phyloP scores from a whole-genome alignment of 2,888 invertebrate species.

The Linnaemya tessellans region DNA sequence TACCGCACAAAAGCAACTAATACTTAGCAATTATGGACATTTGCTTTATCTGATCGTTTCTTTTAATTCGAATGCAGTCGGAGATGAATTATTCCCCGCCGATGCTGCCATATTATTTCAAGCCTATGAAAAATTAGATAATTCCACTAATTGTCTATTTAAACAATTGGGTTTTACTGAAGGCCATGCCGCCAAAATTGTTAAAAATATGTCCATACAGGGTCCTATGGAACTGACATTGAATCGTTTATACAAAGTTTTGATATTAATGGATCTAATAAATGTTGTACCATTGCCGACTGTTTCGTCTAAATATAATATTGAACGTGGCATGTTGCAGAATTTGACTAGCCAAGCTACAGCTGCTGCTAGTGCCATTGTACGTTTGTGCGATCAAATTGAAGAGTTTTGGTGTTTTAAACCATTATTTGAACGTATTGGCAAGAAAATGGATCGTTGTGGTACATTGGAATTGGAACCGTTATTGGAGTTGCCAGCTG shows the following conservation, averaged over 20 bases:
- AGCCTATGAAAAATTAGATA: slow-evolving; percentile 87
- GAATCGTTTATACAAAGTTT: slow-evolving; percentile 92
- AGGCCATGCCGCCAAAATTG: slow-evolving; percentile 87
- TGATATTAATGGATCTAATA: slow-evolving; percentile 93
- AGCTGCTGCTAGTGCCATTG: slow-evolving; percentile 90
- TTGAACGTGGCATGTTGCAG: slow-evolving; percentile 92
- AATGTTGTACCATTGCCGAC: slow-evolving; percentile 86
- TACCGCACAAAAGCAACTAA: slow-evolving; percentile 89
- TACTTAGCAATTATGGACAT: slow-evolving; percentile 92
- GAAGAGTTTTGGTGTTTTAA: slow-evolving; percentile 92
- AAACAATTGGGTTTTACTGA: slow-evolving; percentile 91
- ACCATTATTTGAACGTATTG: slow-evolving; percentile 89
- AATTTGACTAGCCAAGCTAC: slow-evolving; percentile 88
- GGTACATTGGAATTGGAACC: slow-evolving; percentile 91
- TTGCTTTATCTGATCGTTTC: slow-evolving; percentile 90
- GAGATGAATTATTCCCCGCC: slow-evolving; percentile 87
- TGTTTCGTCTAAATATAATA: slow-evolving; percentile 88
- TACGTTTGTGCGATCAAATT: slow-evolving; percentile 91
- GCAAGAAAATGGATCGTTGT: slow-evolving; percentile 90
- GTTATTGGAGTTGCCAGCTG: slow-evolving; percentile 94
- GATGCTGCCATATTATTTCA: slow-evolving; percentile 79
- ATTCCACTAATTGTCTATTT: slow-evolving; percentile 88
- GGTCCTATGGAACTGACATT: slow-evolving; percentile 83
- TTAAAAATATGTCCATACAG: slow-evolving; percentile 87
- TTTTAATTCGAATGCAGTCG: slow-evolving; percentile 82